These are phyloP conservation scores for Meandrina meandrites DNA, from an alignment of 92 coral and sea anemone species.

Conservation along the genomic window DNA sequence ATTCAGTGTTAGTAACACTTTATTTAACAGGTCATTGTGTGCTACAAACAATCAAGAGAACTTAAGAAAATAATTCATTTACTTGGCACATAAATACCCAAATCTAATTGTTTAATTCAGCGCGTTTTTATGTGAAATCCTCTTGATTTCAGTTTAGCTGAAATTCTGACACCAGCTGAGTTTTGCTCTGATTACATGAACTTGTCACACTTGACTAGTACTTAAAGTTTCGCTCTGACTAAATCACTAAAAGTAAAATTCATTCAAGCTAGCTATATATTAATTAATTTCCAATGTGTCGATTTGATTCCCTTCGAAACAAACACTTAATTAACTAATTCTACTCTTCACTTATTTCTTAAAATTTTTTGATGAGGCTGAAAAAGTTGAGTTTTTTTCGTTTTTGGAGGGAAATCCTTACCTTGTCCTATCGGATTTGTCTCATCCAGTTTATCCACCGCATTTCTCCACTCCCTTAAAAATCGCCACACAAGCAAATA, in stretches of 20 bases:
- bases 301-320: too few species aligned
- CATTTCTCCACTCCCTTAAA: slow-evolving; percentile 68
- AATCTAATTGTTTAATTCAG: background rate
- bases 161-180: background rate
- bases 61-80: background rate
- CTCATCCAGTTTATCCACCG: slow-evolving; percentile 52
- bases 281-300: too few species aligned
- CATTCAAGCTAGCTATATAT: background rate
- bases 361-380: background rate
- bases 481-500: slow-evolving; percentile 81
- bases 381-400: background rate
- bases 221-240: background rate
- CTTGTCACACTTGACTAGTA: background rate
- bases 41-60: background rate
- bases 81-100: background rate
- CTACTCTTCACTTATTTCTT: background rate
- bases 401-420: slow-evolving; percentile 7
- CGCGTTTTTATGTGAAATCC: too few species aligned
- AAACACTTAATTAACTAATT: background rate
- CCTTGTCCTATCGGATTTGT: slow-evolving; percentile 59
- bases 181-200: background rate
- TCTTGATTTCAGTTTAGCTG: too few species aligned
- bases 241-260: background rate
- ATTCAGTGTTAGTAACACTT: background rate
- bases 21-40: background rate